These are phyloP conservation scores for Sapayoa aenigma DNA, from an alignment of 2,113 vertebrate genomes.

Conservation along the genomic window DNA sequence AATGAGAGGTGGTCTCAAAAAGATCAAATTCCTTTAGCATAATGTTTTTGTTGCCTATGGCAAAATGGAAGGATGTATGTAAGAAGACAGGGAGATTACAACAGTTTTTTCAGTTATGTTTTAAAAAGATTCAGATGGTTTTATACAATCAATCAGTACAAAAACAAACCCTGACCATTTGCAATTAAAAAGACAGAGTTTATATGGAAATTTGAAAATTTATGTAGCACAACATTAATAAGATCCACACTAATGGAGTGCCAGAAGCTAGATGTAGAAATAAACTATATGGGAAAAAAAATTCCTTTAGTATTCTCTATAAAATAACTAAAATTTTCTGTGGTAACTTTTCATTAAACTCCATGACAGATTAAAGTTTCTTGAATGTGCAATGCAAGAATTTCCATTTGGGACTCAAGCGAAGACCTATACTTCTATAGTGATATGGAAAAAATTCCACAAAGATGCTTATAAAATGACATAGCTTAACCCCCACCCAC, in stretches of 20 bases:
- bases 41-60: neutral
- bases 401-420: neutral
- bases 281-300: neutral
- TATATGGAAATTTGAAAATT: neutral
- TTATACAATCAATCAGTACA: neutral
- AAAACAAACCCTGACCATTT: neutral
- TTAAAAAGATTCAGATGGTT: neutral
- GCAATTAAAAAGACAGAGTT: neutral
- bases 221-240: fast-evolving
- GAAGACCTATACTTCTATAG: neutral
- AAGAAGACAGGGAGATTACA: neutral
- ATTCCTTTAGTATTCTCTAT: neutral
- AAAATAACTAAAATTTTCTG: neutral
- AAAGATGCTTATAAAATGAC: neutral
- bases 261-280: neutral
- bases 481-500: neutral
- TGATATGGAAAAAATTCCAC: neutral
- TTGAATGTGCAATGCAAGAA: neutral
- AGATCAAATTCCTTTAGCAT: neutral
- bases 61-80: neutral
- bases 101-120: neutral
- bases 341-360: neutral
- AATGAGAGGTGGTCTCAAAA: neutral
- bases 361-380: neutral
- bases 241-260: neutral